Conservation (phyloP, 2,888 invertebrate genomes). For the Exocentrus adspersus region DNA sequence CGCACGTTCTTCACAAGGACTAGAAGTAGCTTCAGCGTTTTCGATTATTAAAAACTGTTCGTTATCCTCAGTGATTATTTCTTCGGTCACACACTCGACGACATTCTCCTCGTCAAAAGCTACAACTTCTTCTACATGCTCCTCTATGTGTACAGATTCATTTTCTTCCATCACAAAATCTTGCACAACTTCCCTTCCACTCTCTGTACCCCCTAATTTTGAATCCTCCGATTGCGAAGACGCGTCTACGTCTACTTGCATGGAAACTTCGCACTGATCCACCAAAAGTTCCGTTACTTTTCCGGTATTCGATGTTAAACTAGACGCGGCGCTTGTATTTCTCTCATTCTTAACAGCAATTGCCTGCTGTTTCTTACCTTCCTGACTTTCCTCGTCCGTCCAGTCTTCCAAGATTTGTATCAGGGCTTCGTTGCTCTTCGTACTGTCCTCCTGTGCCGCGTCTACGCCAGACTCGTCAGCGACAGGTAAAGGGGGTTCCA, state of each 20-base stretch:
- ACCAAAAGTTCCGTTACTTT: background rate
- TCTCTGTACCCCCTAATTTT: background rate
- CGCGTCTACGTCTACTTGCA: no score
- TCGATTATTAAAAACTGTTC: slow-evolving; percentile 7
- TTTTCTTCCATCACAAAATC: slow-evolving; percentile 7
- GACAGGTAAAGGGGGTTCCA: background rate
- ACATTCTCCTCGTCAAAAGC: slow-evolving; percentile 35
- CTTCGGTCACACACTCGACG: slow-evolving; percentile 52
- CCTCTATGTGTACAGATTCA: slow-evolving; percentile 29
- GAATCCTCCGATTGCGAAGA: background rate
- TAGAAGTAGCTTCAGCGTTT: slow-evolving; percentile 22
- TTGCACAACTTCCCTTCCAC: slow-evolving; percentile 20
- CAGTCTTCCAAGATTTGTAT: slow-evolving; percentile 46
- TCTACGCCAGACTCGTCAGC: no score
- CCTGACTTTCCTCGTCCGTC: slow-evolving; percentile 48
- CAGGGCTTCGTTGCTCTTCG: slow-evolving; percentile 31
- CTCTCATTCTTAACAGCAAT: background rate
- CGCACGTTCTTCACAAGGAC: background rate
- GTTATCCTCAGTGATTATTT: slow-evolving; percentile 32
- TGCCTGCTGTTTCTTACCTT: slow-evolving; percentile 26
- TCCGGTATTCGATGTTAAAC: no score
- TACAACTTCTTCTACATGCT: slow-evolving; percentile 34
- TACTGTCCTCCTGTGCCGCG: background rate
- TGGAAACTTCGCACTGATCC: background rate
- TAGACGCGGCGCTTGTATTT: background rate